A percentile compares a stretch with the other conserved stretches of the same genome.
Conservation (phyloP, 2,113 vertebrate species). For the Macrotis lagotis region DNA sequence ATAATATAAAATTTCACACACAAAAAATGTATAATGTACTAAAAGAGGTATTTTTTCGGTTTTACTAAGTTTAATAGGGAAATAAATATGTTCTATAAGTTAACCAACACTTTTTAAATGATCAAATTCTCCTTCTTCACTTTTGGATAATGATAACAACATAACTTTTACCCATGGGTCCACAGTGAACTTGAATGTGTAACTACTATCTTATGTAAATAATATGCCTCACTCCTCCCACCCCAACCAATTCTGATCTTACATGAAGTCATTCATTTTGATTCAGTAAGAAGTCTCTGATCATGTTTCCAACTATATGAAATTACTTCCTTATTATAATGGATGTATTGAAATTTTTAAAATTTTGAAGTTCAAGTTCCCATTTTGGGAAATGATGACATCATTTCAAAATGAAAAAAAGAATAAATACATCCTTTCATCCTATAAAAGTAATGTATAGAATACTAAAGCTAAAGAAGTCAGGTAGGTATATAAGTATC, state of each 20-base stretch:
- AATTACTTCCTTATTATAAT: conserved; percentile 21
- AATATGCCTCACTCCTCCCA: conserved; percentile 36
- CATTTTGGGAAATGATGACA: conserved; percentile 28
- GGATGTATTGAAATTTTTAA: conserved; percentile 49
- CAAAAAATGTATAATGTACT: neutral
- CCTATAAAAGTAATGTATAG: neutral
- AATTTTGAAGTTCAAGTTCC: conserved; percentile 40
- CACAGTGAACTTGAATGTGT: conserved; percentile 14
- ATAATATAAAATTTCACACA: neutral
- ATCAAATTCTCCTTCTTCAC: conserved; percentile 15
- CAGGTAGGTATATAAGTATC: neutral
- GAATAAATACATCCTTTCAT: neutral
- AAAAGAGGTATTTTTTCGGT: neutral
- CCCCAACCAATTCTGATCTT: conserved; percentile 31
- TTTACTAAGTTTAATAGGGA: neutral
- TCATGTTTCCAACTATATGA: neutral
- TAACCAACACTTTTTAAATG: conserved; percentile 25
- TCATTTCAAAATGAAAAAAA: conserved; percentile 36
- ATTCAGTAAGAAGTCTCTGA: neutral
- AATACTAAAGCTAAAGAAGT: neutral
- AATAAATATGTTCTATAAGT: conserved; percentile 4
- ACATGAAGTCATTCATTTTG: neutral
- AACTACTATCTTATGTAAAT: neutral
- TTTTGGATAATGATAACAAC: conserved; percentile 3
- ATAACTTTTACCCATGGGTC: conserved; percentile 33